phyloP scores from a whole-genome alignment of 2,888 invertebrate species.

The Pandemis heparana region DNA sequence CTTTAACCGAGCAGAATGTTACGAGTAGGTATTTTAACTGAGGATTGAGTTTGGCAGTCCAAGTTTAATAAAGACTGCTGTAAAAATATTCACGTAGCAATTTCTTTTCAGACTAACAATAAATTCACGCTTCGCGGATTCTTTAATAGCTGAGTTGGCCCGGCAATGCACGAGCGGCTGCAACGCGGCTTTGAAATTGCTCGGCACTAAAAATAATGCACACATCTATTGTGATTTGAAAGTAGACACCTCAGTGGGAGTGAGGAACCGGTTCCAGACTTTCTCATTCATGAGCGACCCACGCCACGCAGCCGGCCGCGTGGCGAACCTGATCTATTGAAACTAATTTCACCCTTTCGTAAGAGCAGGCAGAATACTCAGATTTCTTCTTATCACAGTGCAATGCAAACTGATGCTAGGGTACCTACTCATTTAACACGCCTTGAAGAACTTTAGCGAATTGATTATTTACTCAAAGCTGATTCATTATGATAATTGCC shows the following conservation, averaged over 20 bases:
- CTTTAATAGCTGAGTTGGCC: not conserved
- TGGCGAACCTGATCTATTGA: conserved; percentile 46
- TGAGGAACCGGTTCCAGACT: conserved; percentile 79
- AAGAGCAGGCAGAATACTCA: conserved; percentile 32
- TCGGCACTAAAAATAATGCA: conserved; percentile 45
- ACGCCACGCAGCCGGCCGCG: conserved; percentile 61
- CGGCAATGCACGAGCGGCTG: not conserved
- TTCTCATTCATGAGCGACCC: conserved; percentile 80
- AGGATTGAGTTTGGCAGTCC: conserved; percentile 3
- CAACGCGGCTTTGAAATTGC: conserved; percentile 60
- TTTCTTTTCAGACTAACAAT: not conserved
- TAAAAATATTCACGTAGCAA: conserved; percentile 2
- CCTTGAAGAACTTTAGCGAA: not conserved
- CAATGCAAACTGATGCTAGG: conserved; percentile 1
- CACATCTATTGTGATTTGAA: conserved; percentile 82
- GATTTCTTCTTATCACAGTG: conserved; percentile 21
- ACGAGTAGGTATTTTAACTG: not conserved
- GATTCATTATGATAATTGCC: not conserved
- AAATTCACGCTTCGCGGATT: not conserved
- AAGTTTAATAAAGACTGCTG: conserved; percentile 12
- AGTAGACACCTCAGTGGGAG: conserved; percentile 78
- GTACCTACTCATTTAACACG: not conserved
- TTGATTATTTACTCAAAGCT: conserved; percentile 1
- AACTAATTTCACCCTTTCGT: conserved; percentile 45
- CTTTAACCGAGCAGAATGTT: conserved; percentile 11